Conservation (phyloP, 2,888 invertebrate species). For the Parnassius apollo region DNA sequence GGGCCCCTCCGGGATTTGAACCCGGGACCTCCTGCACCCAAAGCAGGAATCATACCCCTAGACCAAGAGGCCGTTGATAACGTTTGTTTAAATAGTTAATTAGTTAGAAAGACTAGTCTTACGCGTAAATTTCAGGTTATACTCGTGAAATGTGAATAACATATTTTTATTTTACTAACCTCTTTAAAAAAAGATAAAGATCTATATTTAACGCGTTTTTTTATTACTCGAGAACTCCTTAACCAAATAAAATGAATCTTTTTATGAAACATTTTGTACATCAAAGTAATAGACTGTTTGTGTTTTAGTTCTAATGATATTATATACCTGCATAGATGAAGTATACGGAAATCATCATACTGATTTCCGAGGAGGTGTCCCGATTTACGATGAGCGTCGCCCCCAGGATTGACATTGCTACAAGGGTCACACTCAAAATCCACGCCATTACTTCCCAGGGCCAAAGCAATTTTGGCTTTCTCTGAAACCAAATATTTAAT, state of each 20-base stretch:
- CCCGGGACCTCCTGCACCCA: too few species aligned
- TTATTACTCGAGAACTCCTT: too few species aligned
- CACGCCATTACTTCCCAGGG: constrained; percentile 59
- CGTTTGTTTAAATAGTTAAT: not conserved
- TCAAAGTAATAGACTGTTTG: too few species aligned
- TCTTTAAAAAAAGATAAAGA: too few species aligned
- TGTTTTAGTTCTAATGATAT: not conserved
- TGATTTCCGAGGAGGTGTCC: constrained; percentile 44
- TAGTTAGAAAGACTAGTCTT: not conserved
- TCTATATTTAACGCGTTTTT: too few species aligned
- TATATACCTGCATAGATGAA: constrained; percentile 54
- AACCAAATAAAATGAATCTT: too few species aligned
- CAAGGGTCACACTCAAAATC: constrained; percentile 43
- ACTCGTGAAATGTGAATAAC: too few species aligned
- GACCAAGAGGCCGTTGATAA: not conserved
- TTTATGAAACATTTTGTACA: too few species aligned
- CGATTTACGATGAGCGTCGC: constrained; percentile 39
- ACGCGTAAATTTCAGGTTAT: too few species aligned
- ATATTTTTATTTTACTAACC: too few species aligned
- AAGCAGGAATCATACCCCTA: not conserved
- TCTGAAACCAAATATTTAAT: constrained; percentile 40
- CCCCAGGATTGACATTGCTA: constrained; percentile 47
- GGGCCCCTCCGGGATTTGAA: constrained; percentile 85
- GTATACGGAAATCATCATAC: constrained; percentile 54
- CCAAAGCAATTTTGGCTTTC: constrained; percentile 47